phyloP scores from a whole-genome alignment of 1,140 invertebrate species.

The Lamellibrachia luymesi region DNA sequence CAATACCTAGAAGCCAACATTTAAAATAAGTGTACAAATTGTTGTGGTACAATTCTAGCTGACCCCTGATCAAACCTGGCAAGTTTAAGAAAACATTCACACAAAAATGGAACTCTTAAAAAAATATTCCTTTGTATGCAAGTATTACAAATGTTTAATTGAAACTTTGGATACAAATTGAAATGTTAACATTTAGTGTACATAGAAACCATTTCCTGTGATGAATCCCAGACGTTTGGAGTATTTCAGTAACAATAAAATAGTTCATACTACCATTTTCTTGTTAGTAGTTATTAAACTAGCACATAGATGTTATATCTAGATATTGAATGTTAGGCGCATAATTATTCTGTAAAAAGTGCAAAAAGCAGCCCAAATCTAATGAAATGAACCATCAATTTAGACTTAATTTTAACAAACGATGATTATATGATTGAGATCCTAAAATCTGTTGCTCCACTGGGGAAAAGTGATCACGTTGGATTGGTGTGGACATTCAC shows the following conservation, averaged over 20 bases:
- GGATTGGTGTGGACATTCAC: too few species aligned
- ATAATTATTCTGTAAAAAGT: background rate
- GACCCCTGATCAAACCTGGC: background rate
- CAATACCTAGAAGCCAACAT: background rate
- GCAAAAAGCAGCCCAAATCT: too few species aligned
- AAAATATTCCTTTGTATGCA: background rate
- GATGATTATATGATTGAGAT: too few species aligned
- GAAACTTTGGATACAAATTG: background rate
- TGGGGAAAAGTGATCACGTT: too few species aligned
- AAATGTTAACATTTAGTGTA: background rate
- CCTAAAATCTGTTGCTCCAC: too few species aligned
- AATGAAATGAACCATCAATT: too few species aligned
- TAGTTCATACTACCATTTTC: background rate
- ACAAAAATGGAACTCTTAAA: too few species aligned
- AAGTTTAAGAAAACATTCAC: background rate
- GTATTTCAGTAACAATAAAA: background rate
- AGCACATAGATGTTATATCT: background rate
- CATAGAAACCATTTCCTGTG: background rate
- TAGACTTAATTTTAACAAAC: too few species aligned
- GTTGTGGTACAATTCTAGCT: background rate
- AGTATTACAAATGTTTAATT: background rate
- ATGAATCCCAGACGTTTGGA: background rate
- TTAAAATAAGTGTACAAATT: background rate
- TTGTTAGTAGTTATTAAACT: background rate
- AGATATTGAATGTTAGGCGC: background rate